Evolutionary conservation across 1,140 invertebrate genomes (phyloP).

Genomic region (Hetaerina americana): DNA sequence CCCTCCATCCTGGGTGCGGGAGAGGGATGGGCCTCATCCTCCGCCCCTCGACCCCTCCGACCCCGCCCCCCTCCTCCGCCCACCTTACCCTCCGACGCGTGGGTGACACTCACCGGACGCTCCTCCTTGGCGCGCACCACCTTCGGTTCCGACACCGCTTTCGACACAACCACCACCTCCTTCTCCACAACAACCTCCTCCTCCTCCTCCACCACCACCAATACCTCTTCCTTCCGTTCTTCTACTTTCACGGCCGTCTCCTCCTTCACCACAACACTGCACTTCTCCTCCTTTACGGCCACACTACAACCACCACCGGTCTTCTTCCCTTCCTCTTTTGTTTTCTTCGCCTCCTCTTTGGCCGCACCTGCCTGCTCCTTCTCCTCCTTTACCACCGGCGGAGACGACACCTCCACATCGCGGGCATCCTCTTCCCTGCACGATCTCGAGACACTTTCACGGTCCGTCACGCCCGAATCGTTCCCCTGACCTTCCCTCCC

Average conservation of each 20-base stretch:
- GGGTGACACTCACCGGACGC: constrained; percentile 27
- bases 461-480: background rate
- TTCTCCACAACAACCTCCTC: background rate
- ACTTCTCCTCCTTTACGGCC: constrained; percentile 3
- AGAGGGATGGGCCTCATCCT: constrained; percentile 33
- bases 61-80: constrained; percentile 8
- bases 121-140: background rate
- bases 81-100: constrained; percentile 18
- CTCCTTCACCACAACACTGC: too few species aligned
- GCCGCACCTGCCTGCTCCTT: constrained; percentile 14
- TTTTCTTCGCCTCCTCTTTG: too few species aligned
- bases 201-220: background rate
- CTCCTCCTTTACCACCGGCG: too few species aligned
- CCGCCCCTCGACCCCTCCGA: constrained; percentile 30
- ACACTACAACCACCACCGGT: background rate
- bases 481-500: background rate
- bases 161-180: constrained; percentile 3
- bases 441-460: background rate
- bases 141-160: constrained; percentile 15
- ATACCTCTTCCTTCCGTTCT: constrained; percentile 18
- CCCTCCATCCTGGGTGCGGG: constrained; percentile 32
- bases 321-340: too few species aligned
- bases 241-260: constrained; percentile 1
- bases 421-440: background rate
- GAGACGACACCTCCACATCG: background rate